Evolutionary conservation across 2,797 vertebrate genomes (phyloP).

Genomic region (Arctocebus calabarensis): DNA sequence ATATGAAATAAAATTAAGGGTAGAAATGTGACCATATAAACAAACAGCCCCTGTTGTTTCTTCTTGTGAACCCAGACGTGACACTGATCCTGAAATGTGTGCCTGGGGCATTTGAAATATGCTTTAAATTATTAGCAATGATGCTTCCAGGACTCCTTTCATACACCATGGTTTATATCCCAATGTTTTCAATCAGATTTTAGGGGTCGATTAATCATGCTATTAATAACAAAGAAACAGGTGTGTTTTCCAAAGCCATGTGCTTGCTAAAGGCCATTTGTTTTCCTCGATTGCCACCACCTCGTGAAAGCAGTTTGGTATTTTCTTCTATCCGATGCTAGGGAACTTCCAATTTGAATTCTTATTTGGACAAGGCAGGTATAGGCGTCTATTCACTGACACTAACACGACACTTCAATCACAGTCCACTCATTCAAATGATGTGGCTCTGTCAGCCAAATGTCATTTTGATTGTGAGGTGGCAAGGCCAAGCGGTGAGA

Average conservation of each 20-base stretch:
- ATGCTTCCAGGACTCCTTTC: conserved; percentile 82
- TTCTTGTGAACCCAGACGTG: conserved; percentile 79
- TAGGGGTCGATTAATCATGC: conserved; percentile 76
- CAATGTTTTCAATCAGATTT: conserved; percentile 81
- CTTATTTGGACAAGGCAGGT: neutral
- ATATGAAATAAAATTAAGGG: conserved; percentile 74
- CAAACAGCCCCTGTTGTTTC: conserved; percentile 80
- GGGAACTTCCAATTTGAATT: neutral
- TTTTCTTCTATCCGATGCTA: neutral
- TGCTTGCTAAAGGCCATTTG: conserved; percentile 37
- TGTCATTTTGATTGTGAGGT: neutral
- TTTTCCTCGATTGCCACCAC: neutral
- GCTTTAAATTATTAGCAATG: conserved; percentile 81
- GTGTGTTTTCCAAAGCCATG: conserved; percentile 52
- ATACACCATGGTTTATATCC: conserved; percentile 81
- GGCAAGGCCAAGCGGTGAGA: neutral
- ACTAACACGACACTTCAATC: neutral
- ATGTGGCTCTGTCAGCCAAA: neutral
- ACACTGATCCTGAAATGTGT: conserved; percentile 84
- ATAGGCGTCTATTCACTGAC: neutral
- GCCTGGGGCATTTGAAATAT: conserved; percentile 82
- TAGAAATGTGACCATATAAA: conserved; percentile 80
- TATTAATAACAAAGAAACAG: conserved; percentile 73
- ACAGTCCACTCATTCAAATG: neutral
- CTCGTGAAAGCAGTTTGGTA: neutral